Conservation (phyloP, 2,797 vertebrate genomes). For the Taeniopygia guttata region DNA sequence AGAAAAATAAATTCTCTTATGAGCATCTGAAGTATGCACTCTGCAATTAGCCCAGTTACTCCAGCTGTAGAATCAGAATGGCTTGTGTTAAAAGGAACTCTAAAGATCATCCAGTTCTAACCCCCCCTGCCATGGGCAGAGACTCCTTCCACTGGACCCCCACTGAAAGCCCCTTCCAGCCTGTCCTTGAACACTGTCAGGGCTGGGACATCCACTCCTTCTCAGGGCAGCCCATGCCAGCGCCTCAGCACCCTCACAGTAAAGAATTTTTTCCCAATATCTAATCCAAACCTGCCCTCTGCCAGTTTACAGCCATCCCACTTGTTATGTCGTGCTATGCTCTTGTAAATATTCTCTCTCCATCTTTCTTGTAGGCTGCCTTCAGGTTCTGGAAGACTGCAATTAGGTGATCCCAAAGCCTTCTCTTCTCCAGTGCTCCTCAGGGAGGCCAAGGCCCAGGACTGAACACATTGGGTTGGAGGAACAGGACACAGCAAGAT, state of each 20-base stretch:
- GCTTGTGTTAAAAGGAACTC: neutral
- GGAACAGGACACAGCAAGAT: neutral
- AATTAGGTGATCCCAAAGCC: neutral
- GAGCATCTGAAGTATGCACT: neutral
- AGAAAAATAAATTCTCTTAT: neutral
- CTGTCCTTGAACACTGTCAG: neutral
- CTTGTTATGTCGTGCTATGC: accelerated
- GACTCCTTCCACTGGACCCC: too few species aligned
- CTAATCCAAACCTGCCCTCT: neutral
- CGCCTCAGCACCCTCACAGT: neutral
- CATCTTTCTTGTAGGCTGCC: neutral
- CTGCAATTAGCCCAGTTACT: neutral
- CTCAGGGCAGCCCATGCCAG: neutral
- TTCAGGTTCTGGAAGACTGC: neutral
- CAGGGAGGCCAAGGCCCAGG: neutral
- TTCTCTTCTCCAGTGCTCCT: neutral
- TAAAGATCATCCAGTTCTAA: neutral
- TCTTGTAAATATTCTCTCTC: neutral
- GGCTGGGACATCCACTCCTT: neutral
- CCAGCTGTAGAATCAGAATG: neutral
- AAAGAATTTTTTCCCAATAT: neutral
- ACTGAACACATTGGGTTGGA: neutral
- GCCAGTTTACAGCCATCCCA: neutral
- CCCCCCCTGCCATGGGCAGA: neutral
- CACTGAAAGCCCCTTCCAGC: neutral